phyloP scores from a whole-genome alignment of 2,888 invertebrate species.

The Siphlonurus alternatus region DNA sequence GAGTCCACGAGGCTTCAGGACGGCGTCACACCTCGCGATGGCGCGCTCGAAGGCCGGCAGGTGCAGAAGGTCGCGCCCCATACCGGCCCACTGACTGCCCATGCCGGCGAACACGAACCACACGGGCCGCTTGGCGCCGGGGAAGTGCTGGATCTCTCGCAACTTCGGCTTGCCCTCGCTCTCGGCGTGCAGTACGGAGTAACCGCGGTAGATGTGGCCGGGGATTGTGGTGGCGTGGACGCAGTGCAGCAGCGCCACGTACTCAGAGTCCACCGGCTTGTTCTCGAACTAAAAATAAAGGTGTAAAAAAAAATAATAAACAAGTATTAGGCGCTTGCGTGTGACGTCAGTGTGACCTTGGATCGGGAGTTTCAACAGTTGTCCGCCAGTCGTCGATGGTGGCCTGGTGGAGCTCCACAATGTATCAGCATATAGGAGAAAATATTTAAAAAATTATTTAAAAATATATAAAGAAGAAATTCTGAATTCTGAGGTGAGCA shows the following conservation, averaged over 20 bases:
- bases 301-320: too few species aligned
- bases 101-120: conserved; percentile 88
- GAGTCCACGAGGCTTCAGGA: conserved; percentile 39
- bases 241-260: conserved; percentile 39
- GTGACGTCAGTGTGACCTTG: too few species aligned
- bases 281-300: conserved; percentile 26
- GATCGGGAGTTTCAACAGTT: too few species aligned
- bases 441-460: too few species aligned
- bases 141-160: conserved; percentile 39
- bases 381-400: too few species aligned
- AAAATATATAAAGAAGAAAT: too few species aligned
- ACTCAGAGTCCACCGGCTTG: conserved; percentile 40
- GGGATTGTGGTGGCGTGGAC: conserved; percentile 32
- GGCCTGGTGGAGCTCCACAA: too few species aligned
- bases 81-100: conserved; percentile 77
- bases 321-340: too few species aligned
- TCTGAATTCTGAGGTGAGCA: too few species aligned
- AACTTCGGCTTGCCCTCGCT: conserved; percentile 21
- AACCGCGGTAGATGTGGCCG: conserved; percentile 62
- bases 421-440: too few species aligned
- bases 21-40: conserved; percentile 43
- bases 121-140: conserved; percentile 47
- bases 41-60: conserved; percentile 56
- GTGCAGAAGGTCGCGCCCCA: conserved; percentile 59
- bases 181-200: conserved; percentile 34